These are phyloP conservation scores for Spinibarbus caldwelli DNA, from an alignment of 2,797 vertebrate species.

Conservation along the genomic window DNA sequence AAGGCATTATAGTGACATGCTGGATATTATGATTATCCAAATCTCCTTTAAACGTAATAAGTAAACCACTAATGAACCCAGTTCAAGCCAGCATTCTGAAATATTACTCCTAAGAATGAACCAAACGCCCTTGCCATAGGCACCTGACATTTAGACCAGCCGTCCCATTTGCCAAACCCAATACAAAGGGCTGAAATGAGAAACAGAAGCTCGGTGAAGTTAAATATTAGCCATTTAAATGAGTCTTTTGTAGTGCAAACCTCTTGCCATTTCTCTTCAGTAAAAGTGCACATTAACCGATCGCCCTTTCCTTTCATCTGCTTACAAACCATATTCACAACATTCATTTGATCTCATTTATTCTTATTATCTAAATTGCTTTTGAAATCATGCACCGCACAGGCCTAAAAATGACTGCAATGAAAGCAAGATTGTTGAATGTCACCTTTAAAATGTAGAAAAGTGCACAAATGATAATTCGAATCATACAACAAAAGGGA, in stretches of 20 bases:
- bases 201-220: constrained; percentile 22
- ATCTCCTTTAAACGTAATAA: not conserved
- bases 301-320: constrained; percentile 30
- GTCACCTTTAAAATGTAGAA: not conserved
- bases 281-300: constrained; percentile 39
- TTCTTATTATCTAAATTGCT: constrained; percentile 14
- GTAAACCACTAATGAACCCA: not conserved
- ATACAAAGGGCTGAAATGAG: constrained; percentile 33
- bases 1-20: too few relatives aligned
- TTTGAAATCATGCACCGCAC: constrained; percentile 13
- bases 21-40: not conserved
- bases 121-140: constrained; percentile 33
- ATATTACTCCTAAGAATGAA: constrained; percentile 16
- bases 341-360: constrained; percentile 8
- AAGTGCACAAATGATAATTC: not conserved
- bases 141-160: constrained; percentile 35
- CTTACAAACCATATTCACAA: constrained; percentile 10
- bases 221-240: constrained; percentile 50
- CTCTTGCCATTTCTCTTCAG: constrained; percentile 3
- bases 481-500: not conserved
- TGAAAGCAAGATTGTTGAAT: constrained; percentile 17
- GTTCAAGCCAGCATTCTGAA: constrained; percentile 12
- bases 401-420: not conserved
- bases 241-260: constrained; percentile 34
- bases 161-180: constrained; percentile 30